phyloP scores from a whole-genome alignment of 2,113 vertebrate genomes.

The Ia io region DNA sequence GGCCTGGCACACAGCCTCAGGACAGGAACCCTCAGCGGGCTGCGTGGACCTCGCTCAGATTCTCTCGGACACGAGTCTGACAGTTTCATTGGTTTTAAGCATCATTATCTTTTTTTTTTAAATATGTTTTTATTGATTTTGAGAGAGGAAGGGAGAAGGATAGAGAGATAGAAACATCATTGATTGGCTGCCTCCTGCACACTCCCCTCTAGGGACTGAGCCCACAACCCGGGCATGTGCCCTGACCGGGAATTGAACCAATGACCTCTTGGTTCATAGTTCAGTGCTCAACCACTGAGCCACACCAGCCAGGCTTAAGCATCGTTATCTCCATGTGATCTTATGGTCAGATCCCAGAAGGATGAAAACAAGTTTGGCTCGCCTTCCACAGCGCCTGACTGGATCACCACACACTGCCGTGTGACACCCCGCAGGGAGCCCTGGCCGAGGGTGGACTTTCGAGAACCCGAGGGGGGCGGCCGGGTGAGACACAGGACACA shows the following conservation, averaged over 20 bases:
- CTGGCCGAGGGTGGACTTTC: accelerated
- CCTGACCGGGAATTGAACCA: too few species aligned
- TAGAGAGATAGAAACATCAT: too few species aligned
- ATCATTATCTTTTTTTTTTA: too few species aligned
- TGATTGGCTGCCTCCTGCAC: too few species aligned
- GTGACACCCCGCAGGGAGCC: neutral
- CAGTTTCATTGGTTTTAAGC: neutral
- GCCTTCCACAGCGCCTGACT: neutral
- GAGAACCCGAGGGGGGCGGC: neutral
- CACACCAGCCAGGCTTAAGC: neutral
- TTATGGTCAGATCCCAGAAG: neutral
- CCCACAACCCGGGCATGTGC: too few species aligned
- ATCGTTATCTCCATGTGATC: neutral
- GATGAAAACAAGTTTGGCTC: neutral
- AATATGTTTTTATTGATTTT: too few species aligned
- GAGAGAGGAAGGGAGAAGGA: too few species aligned
- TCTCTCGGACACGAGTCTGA: neutral
- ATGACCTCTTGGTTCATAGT: too few species aligned
- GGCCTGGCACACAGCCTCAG: neutral
- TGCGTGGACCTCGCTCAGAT: neutral
- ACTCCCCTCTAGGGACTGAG: too few species aligned
- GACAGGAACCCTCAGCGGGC: accelerated
- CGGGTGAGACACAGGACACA: neutral
- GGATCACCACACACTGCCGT: accelerated
- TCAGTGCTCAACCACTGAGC: too few species aligned